Conservation (phyloP, 2,113 vertebrate species). For the Mionectes macconnelli region DNA sequence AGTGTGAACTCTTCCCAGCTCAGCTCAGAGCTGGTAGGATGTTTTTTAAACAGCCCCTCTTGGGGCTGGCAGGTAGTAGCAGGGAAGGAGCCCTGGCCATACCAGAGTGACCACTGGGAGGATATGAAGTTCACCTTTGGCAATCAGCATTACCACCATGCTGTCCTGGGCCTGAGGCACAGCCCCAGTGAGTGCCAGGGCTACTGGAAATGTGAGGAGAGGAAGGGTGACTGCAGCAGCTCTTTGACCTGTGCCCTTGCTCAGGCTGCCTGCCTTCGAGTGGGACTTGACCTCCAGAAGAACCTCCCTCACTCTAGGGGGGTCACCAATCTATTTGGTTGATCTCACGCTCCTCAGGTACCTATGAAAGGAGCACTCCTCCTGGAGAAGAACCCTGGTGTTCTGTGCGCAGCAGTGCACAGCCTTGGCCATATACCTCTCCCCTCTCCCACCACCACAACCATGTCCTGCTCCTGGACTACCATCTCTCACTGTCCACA, state of each 20-base stretch:
- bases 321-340: background rate
- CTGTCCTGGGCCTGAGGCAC: background rate
- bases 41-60: background rate
- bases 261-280: background rate
- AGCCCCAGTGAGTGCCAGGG: accelerated
- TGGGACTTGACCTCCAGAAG: background rate
- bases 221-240: background rate
- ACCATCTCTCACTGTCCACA: background rate
- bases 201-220: background rate
- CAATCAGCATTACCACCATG: accelerated
- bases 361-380: background rate
- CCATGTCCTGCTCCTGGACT: background rate
- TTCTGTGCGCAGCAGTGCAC: background rate
- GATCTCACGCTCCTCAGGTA: background rate
- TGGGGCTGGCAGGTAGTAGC: background rate
- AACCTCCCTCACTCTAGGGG: background rate
- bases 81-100: background rate
- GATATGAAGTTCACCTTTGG: background rate
- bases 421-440: background rate
- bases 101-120: background rate
- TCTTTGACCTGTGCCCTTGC: background rate
- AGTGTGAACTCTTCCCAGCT: background rate
- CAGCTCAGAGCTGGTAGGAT: background rate
- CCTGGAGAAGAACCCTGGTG: accelerated
- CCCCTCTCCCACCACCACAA: background rate